These are phyloP conservation scores for Drosophila rellima DNA, from an alignment of 2,888 invertebrate species.

Conservation along the genomic window DNA sequence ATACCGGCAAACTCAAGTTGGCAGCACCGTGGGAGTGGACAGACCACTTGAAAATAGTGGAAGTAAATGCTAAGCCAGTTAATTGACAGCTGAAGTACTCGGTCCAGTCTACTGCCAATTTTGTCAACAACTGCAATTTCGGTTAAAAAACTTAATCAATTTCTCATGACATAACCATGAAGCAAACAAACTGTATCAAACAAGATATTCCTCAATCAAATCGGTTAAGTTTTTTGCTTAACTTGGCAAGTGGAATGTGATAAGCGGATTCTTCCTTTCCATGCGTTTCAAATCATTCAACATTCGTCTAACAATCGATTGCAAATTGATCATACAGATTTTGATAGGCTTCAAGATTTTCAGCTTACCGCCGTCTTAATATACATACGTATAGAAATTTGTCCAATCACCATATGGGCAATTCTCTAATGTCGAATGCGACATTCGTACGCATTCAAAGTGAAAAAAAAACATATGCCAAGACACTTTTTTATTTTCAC, in stretches of 20 bases:
- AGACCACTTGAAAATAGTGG: constrained; percentile 12
- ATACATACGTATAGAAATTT: too few relatives aligned
- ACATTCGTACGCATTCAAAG: too few relatives aligned
- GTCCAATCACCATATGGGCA: too few relatives aligned
- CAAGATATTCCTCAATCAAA: constrained; percentile 19
- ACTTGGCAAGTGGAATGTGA: constrained; percentile 2
- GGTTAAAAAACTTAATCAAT: neutral
- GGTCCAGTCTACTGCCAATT: neutral
- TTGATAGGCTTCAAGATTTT: too few relatives aligned
- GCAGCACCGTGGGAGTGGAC: constrained; percentile 41
- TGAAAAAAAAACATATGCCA: too few relatives aligned
- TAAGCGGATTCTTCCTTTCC: neutral
- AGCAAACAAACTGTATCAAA: constrained; percentile 21
- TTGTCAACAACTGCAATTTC: neutral
- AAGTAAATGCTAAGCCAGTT: constrained; percentile 6
- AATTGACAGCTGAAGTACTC: constrained; percentile 2
- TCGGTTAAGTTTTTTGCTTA: constrained; percentile 10
- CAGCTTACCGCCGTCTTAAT: too few relatives aligned
- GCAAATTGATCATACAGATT: neutral
- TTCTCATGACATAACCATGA: constrained; percentile 13
- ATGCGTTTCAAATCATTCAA: neutral
- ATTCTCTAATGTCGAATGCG: too few relatives aligned
- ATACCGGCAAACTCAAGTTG: constrained; percentile 39
- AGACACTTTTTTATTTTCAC: too few relatives aligned
- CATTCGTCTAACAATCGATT: neutral